Evolutionary conservation across 2,888 invertebrate species (phyloP), one percentile per base, ranked within the genome.

Genomic region (Eupithecia tripunctaria): DNA sequence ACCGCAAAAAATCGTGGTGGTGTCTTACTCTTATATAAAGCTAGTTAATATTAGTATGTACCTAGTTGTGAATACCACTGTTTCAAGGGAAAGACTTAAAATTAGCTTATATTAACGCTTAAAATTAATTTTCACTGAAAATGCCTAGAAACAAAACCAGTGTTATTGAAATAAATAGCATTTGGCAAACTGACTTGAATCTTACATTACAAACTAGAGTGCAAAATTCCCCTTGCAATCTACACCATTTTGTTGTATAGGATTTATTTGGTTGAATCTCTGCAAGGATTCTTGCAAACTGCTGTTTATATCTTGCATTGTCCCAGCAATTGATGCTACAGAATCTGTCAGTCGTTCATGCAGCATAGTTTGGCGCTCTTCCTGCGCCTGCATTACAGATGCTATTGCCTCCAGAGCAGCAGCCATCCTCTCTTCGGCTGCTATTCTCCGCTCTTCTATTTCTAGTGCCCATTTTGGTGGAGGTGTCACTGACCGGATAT

Each of bases 401-500:
- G 90, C 90, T 67, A 92, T 91, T 7, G 91, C 85, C 71, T 89
- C 89, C 27, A 93, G 70, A 0, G 93, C 92, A 4, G 83, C 85
- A 0, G 93, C 93, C 83, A 90, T 89, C 25, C 92, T 84, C 76
- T 93, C 93, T 67, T 93, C 89, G 1, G 91, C 90, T 68, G 89
- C 86, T 76, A 91, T 86, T 72, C 91, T 85, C 0, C 93, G 85
- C 72, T 93, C 91, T 82, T 93, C 93, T 51, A 91, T 81, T 3
- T 91, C 89, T 70, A 92, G 67, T 0, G 90, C 92, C 93, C 93
- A 93, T 80, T 86, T 88, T 2, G 93, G 93, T 38, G 93, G 92
- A 14, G 91, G 92, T 36, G 90, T 85, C 2, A 78, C 71, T 63
- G 81, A 71, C 27, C 81, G 72, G 2, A 70, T 27, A 66, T 85